phyloP scores from a whole-genome alignment of 2,888 invertebrate genomes.

The Cephus nigrinus region DNA sequence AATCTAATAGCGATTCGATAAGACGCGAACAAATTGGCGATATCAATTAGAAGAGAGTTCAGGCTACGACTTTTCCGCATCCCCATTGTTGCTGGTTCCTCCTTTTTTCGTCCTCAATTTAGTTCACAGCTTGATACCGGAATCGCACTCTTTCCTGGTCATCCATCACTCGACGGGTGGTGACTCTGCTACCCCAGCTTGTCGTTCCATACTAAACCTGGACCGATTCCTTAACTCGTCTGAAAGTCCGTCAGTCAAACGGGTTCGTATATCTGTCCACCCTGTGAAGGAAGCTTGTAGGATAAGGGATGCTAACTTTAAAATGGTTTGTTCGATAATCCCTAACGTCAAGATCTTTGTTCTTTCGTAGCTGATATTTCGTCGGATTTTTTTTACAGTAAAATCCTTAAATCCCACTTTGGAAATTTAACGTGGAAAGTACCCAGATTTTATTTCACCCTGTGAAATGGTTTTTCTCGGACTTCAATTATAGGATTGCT shows the following conservation, averaged over 20 bases:
- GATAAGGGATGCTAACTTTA: constrained; percentile 6
- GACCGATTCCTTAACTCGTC: background rate
- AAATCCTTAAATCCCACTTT: constrained; percentile 17
- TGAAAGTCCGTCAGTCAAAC: background rate
- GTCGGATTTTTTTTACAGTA: background rate
- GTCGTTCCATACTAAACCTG: background rate
- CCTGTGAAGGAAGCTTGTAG: background rate
- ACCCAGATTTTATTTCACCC: background rate
- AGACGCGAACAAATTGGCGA: background rate
- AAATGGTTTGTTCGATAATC: constrained; percentile 10
- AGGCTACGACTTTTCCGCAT: background rate
- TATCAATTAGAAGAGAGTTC: background rate
- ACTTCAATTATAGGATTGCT: background rate
- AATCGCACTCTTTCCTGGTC: background rate
- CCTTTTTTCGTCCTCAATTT: constrained; percentile 2
- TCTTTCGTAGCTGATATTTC: background rate
- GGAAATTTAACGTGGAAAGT: background rate
- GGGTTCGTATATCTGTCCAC: background rate
- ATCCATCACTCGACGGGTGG: constrained; percentile 17
- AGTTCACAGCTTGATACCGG: background rate
- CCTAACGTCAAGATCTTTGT: background rate
- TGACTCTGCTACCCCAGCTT: background rate
- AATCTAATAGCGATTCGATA: background rate
- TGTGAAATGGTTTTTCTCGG: background rate
- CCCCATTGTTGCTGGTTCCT: background rate